Percentiles rank a stretch among this genome's conserved stretches.
Conservation (phyloP, 2,113 vertebrate species). For the Cepphus grylle region DNA sequence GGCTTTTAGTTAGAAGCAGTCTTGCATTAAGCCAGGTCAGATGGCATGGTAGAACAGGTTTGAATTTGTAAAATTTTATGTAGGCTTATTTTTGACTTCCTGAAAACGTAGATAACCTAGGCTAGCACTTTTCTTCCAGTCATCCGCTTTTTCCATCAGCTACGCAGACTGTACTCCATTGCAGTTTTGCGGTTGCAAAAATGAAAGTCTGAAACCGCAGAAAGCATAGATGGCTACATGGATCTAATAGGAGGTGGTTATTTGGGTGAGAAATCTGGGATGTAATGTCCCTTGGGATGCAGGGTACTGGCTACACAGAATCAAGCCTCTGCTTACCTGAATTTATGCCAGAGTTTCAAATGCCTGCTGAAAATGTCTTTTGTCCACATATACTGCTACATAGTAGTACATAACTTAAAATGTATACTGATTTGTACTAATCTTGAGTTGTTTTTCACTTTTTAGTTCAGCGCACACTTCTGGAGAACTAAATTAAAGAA, state of each 20-base stretch:
- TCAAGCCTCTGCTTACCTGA: background rate
- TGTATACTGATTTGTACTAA: background rate
- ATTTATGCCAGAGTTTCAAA: background rate
- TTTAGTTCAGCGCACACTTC: conserved; percentile 64
- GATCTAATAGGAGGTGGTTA: background rate
- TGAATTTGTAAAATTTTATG: background rate
- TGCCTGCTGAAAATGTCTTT: background rate
- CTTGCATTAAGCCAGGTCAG: background rate
- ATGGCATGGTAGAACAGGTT: background rate
- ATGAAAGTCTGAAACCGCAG: background rate
- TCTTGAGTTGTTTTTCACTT: background rate
- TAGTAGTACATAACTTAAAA: background rate
- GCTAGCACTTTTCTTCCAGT: background rate
- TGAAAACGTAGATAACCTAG: background rate
- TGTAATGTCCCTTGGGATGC: background rate
- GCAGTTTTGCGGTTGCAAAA: background rate
- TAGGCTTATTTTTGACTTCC: background rate
- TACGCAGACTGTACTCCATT: background rate
- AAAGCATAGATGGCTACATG: background rate
- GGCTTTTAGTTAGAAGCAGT: background rate
- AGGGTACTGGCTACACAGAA: background rate
- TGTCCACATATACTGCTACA: background rate
- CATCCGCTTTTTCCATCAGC: background rate
- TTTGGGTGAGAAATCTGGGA: background rate
- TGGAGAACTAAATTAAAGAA: conserved; percentile 48